A percentile compares a stretch with the other conserved stretches of the same genome.
Evolutionary conservation across 2,797 vertebrate species (phyloP).

Genomic region (Malacoraja senta): DNA sequence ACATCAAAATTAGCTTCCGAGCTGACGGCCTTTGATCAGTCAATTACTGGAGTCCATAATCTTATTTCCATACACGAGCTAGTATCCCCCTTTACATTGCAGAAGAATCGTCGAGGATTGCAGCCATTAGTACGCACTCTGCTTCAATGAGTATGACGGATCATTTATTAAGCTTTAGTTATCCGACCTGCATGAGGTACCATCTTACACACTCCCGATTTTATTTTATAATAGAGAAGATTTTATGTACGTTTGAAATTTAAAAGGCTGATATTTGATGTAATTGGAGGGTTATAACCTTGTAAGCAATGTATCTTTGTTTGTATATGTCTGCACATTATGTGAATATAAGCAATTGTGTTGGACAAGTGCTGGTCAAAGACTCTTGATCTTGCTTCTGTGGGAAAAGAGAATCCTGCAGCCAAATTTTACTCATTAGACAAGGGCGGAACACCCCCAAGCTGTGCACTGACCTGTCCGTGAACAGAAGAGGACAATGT

Average conservation of each 20-base stretch:
- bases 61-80: not conserved
- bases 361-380: slow-evolving; percentile 14
- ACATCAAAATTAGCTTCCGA: slow-evolving; percentile 1
- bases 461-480: not conserved
- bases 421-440: not conserved
- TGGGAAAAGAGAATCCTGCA: not conserved
- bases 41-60: slow-evolving; percentile 28
- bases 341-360: slow-evolving; percentile 33
- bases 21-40: slow-evolving; percentile 20
- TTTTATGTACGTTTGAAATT: slow-evolving; percentile 35
- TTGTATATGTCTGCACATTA: slow-evolving; percentile 36
- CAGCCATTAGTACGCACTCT: not conserved
- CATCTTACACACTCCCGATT: slow-evolving; percentile 12
- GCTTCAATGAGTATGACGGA: slow-evolving; percentile 16
- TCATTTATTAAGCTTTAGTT: not conserved
- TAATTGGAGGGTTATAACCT: slow-evolving; percentile 19
- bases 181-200: not conserved
- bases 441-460: too few relatives aligned
- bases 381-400: slow-evolving; percentile 21
- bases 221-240: slow-evolving; percentile 16
- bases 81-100: slow-evolving; percentile 24
- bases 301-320: slow-evolving; percentile 22
- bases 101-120: slow-evolving; percentile 3
- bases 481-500: not conserved
- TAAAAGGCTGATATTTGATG: slow-evolving; percentile 13